Percentiles rank a stretch among this genome's conserved stretches.
Conservation (phyloP, 2,797 vertebrate species). For the Oophaga sylvatica region DNA sequence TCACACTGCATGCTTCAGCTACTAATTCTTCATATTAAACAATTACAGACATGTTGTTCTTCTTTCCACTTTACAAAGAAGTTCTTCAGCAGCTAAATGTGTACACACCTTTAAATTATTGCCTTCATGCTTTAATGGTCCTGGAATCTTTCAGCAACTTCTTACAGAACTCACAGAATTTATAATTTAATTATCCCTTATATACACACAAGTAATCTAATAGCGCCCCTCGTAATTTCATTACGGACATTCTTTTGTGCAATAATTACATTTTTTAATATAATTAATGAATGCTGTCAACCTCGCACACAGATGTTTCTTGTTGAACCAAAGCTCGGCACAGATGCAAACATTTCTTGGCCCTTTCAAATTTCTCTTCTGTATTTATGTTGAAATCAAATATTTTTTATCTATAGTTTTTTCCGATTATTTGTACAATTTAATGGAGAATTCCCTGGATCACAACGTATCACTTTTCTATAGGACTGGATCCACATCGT, state of each 20-base stretch:
- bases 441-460: no score
- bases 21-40: no score
- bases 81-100: neutral
- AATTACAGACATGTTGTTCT: no score
- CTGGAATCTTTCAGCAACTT: neutral
- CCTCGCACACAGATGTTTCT: constrained; percentile 19
- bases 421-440: neutral
- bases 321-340: neutral
- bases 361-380: neutral
- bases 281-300: neutral
- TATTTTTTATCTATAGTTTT: neutral
- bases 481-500: no score
- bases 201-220: neutral
- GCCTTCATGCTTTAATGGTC: neutral
- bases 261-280: neutral
- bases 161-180: neutral
- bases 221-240: neutral
- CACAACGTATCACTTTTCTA: no score
- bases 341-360: neutral
- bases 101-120: no score
- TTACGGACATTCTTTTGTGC: neutral
- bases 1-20: no score
- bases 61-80: no score
- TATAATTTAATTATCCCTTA: neutral
- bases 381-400: neutral